Evolutionary conservation across 2,797 vertebrate genomes (phyloP), one percentile per base, ranked within the genome.

Genomic region (Gallinago solitaria): DNA sequence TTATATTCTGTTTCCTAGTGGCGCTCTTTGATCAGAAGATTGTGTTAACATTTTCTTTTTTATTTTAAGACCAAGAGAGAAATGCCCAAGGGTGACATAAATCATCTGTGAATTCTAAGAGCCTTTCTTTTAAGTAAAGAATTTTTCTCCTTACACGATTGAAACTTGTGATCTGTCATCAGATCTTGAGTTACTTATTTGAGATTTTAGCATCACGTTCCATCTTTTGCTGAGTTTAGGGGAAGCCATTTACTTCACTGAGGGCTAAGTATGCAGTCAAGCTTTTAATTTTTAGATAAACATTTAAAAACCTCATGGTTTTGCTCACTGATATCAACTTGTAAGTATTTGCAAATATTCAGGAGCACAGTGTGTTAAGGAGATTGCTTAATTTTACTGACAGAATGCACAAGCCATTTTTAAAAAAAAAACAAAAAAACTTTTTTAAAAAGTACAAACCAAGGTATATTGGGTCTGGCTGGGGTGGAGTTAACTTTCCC

Each of bases 21-120:
- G 45, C 0, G 5, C 63, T 78, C 91, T 96, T 93, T 95, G 92
- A 92, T 96, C 93, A 94, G 76, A 27, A 83, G 86, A 53, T 50
- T 83, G 82, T 93, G 84, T 91, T 97, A 95, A 96, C 89, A 92
- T 60, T 91, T 83, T 59, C 20, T 86, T 89, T 65, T 83, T 91
- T 78, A 78, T 80, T 89, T 81, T 83, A 41, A 92, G 61, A 86
- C 70, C 9, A 4, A 65, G 78, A 59, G 45, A 83, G 61, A 77
- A 86, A 39, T 77, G 75, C 93, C 43, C 47, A 76, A 76, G 75
- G 89, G 83, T 93, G 85, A 60, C 83, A 81, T 94, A 95, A 94
- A 95, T 96, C 59, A 86, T 79, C 65, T 28, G 0, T 6, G 45
- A 59, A 23, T 76, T 95, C 37, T 51, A 78, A 88, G n/a, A 86